Evolutionary conservation across 2,797 vertebrate species (phyloP).

Genomic region (Gobionotothen gibberifrons): DNA sequence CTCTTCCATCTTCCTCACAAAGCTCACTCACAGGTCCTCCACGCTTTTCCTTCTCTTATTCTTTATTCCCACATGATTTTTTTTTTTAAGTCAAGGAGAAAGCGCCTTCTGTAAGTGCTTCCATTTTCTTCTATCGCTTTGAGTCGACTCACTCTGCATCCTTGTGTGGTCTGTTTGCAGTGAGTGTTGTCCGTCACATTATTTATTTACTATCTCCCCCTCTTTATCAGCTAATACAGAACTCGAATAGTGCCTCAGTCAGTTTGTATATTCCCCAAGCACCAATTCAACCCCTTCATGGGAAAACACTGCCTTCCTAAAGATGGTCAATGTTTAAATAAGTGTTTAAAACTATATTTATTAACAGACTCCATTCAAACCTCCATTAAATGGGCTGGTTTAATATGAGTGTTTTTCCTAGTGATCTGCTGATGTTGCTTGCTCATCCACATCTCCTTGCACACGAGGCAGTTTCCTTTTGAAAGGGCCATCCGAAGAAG

Average conservation of each 20-base stretch:
- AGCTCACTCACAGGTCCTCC: slow-evolving; percentile 84
- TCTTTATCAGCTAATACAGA: too few species aligned
- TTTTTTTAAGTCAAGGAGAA: slow-evolving; percentile 42
- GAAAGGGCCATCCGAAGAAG: slow-evolving; percentile 23
- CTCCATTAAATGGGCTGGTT: slow-evolving; percentile 1
- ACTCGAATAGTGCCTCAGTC: background rate
- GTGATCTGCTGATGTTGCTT: background rate
- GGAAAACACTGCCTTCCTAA: background rate
- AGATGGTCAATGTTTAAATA: slow-evolving; percentile 10
- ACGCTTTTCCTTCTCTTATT: slow-evolving; percentile 73
- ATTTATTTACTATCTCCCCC: slow-evolving; percentile 18
- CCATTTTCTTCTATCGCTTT: slow-evolving; percentile 37
- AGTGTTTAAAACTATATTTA: slow-evolving; percentile 11
- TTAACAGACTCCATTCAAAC: slow-evolving; percentile 2
- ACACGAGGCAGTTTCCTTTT: slow-evolving; percentile 3
- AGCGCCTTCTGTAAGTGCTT: slow-evolving; percentile 54
- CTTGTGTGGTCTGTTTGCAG: slow-evolving; percentile 50
- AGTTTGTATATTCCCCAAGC: slow-evolving; percentile 18
- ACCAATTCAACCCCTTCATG: background rate
- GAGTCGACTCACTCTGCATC: slow-evolving; percentile 48
- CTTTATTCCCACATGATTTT: slow-evolving; percentile 56
- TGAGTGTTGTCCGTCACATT: slow-evolving; percentile 48
- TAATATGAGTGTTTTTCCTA: background rate
- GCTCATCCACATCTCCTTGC: slow-evolving; percentile 9
- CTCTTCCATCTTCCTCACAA: slow-evolving; percentile 85